These are phyloP conservation scores for Sebastes schlegelii DNA, from an alignment of 2,113 vertebrate genomes.

Conservation along the genomic window DNA sequence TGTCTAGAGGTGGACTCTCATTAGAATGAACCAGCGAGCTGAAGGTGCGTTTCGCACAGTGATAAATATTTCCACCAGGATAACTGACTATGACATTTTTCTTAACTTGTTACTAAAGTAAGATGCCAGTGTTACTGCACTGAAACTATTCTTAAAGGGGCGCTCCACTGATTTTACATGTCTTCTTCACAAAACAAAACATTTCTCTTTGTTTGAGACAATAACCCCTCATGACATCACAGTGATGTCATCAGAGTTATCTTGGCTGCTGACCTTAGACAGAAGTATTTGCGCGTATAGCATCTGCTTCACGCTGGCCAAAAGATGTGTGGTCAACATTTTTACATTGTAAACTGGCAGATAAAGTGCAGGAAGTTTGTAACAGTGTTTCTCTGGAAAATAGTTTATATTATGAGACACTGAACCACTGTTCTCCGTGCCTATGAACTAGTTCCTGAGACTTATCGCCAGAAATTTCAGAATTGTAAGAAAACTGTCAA, in stretches of 20 bases:
- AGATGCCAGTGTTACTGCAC: not conserved
- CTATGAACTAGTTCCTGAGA: no score
- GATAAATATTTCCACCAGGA: slow-evolving; percentile 10
- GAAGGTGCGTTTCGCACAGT: slow-evolving; percentile 22
- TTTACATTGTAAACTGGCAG: no score
- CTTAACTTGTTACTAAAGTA: not conserved
- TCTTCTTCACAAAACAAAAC: no score
- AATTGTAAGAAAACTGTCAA: no score
- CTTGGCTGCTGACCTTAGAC: not conserved
- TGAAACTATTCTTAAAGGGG: not conserved
- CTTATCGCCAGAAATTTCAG: no score
- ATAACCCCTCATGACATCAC: not conserved
- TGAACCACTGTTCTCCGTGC: no score
- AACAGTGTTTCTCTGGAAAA: no score
- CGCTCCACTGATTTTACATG: not conserved
- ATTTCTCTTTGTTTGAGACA: not conserved
- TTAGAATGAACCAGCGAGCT: slow-evolving; percentile 34
- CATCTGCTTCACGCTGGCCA: no score
- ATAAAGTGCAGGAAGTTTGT: no score
- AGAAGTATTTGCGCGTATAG: no score
- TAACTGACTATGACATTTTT: slow-evolving; percentile 29
- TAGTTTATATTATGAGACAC: no score
- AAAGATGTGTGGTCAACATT: no score
- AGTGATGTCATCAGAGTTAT: not conserved
- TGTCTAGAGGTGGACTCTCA: slow-evolving; percentile 64